Percentiles rank a stretch among this genome's conserved stretches.
Conservation (phyloP, 2,797 vertebrate species). For the Peromyscus attwateri region DNA sequence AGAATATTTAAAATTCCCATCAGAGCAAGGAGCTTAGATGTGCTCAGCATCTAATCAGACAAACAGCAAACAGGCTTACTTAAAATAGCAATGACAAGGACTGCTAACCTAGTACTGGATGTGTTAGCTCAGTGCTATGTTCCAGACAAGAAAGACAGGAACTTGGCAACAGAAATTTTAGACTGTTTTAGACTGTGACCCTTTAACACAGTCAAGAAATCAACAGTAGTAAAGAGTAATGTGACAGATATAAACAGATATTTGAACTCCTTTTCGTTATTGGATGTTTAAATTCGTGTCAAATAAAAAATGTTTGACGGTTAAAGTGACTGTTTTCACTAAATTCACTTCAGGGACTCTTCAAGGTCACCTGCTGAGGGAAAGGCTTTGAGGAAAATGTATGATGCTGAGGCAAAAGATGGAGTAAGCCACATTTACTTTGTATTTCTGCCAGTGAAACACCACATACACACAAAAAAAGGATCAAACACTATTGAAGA, state of each 20-base stretch:
- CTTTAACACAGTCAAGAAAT: slow-evolving; percentile 25
- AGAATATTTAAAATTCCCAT: slow-evolving; percentile 44
- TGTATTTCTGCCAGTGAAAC: slow-evolving; percentile 48
- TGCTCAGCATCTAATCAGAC: slow-evolving; percentile 22
- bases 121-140: background rate
- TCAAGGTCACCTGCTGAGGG: slow-evolving; percentile 40
- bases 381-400: slow-evolving; percentile 60
- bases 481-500: slow-evolving; percentile 23
- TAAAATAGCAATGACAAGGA: slow-evolving; percentile 66
- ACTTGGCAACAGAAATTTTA: background rate
- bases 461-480: background rate
- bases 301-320: slow-evolving; percentile 33
- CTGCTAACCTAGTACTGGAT: background rate
- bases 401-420: background rate
- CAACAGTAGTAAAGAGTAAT: background rate
- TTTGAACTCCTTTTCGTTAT: background rate
- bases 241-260: slow-evolving; percentile 1
- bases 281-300: background rate
- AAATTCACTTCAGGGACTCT: slow-evolving; percentile 54
- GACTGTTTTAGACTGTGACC: background rate
- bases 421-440: background rate
- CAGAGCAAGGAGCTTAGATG: slow-evolving; percentile 55
- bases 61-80: slow-evolving; percentile 33
- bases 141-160: slow-evolving; percentile 58
- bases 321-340: slow-evolving; percentile 59